Base-by-base conservation (phyloP, 2,888 invertebrate genomes). In the Morpho deidamia region DNA sequence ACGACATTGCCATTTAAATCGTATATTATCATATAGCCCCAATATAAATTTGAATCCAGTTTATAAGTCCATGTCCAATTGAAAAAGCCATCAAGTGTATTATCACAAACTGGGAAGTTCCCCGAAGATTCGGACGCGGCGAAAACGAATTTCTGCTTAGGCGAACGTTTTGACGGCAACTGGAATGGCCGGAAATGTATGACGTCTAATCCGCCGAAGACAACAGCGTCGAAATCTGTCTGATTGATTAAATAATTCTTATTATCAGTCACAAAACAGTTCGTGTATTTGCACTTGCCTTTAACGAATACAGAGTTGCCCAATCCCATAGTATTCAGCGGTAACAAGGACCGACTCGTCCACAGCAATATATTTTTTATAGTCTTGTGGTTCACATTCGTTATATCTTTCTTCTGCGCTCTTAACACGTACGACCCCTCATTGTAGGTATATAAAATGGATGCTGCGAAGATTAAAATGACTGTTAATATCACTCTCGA, bases 21-120 rank as follows among this genome's bases (percentile, higher is more conserved):
- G 12, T 63, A 64, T 11, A 70, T 60, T 2, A 55, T 61, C 3
- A 70, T 44, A 40, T 72, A 68, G 7, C 64, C 61, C 64, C 65
- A 72, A 34, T 58, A 60, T 7, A 68, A 63, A 47, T 71, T 63
- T 0, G 69, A 69, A 35, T 68, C 67, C 5, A 70, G 44, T 47
- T 46, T 61, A 37, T 71, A 72, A 0, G 70, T 72, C 70, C 69
- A 70, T 5, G 71, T 71, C 23, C 23, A 23, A 5, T 23, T 23
- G 23, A 23, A 23, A 23, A 23, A 23, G 23, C 23, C 23, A 23
- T 71, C 68, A 72, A 45, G 23, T 3, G 23, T 23, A 23, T 23
- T 5, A 23, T 23, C 23, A 39, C 46, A 46, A 8, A 46, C 39
- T 0, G 46, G 32, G 7, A 38, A 12, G 11, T 46, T 46, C 8